Evolutionary conservation across 53 echinoderm and acorn worm genomes (phyloP), one percentile per base, ranked within the genome.

Genomic region (Antedon mediterranea): DNA sequence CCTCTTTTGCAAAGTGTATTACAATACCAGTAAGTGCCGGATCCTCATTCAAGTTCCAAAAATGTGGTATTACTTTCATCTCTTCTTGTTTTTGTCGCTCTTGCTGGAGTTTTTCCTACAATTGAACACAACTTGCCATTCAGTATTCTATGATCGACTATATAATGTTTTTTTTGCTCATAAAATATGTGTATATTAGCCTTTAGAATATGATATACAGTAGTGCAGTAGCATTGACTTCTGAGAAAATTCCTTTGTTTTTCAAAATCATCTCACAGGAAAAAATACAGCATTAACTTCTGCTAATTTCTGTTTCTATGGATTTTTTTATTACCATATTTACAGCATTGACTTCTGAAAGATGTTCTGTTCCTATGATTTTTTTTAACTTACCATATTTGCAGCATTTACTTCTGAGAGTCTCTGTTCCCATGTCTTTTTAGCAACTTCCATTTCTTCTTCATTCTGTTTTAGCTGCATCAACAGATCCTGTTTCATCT

Each of bases 41-140:
- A 74, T 94, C 91, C 78, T 94, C 95, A 71, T 94, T 94, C 13
- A 94, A 77, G 72, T 94, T 94, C 95, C 95, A 94, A 76, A 94
- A 89, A 73, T 91, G 95, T n/a, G 95, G 95, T 0, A 79, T 89
- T 4, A 91, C 89, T 78, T 94, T 94, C 91, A 94, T 91, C 31
- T 87, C 85, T 29, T 91, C 95, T 29, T 83, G 76, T 74, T 94
- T 94, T 72, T 79, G 80, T 28, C 86, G 84, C 85, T 94, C 95
- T 79, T 89, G 89, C 23, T 81, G 79, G 14, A 94, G 77, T 72
- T 94, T 89, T 85, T 91, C 89, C 95, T 94, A 80, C 4, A 30
- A 26, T n/a, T n/a, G n/a, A n/a, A n/a, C n/a, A n/a, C n/a, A n/a
- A n/a, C n/a, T n/a, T n/a, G n/a, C n/a, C n/a, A n/a, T n/a, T n/a